Conservation (phyloP, 37 sponge, comb jelly and placozoan genomes). For the Beroe ovata region DNA sequence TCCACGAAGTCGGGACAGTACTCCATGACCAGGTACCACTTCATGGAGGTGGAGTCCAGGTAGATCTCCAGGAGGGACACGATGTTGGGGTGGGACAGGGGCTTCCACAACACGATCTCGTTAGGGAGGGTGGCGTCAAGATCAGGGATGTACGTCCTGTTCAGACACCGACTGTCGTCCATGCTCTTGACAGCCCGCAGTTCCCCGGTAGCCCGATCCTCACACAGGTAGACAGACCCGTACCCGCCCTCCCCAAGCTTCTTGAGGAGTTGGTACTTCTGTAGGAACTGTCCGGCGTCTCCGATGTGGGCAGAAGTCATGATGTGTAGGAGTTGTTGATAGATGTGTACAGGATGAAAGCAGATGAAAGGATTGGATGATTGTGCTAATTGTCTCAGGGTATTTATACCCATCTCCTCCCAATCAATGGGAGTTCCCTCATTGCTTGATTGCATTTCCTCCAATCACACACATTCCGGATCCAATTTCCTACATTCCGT, state of each 20-base stretch:
- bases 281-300: background rate
- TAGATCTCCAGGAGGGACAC: background rate
- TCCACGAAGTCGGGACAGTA: conserved; percentile 2
- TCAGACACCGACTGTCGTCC: conserved; percentile 5
- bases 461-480: no score
- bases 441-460: background rate
- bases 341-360: no score
- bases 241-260: conserved; percentile 27
- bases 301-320: no score
- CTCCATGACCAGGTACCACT: conserved; percentile 57
- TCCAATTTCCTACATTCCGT: no score
- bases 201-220: background rate
- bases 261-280: conserved; percentile 1
- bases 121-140: conserved; percentile 5
- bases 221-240: conserved; percentile 22
- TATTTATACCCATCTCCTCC: background rate
- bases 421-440: background rate
- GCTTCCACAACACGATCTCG: conserved; percentile 10
- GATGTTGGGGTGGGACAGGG: conserved; percentile 42
- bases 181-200: conserved; percentile 5
- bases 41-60: background rate
- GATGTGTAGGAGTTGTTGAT: no score
- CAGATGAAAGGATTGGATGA: no score
- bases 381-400: no score
- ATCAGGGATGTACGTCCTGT: background rate